A percentile compares a stretch with the other conserved stretches of the same genome.
phyloP scores from a whole-genome alignment of 2,113 vertebrate species.

The Nestor notabilis region DNA sequence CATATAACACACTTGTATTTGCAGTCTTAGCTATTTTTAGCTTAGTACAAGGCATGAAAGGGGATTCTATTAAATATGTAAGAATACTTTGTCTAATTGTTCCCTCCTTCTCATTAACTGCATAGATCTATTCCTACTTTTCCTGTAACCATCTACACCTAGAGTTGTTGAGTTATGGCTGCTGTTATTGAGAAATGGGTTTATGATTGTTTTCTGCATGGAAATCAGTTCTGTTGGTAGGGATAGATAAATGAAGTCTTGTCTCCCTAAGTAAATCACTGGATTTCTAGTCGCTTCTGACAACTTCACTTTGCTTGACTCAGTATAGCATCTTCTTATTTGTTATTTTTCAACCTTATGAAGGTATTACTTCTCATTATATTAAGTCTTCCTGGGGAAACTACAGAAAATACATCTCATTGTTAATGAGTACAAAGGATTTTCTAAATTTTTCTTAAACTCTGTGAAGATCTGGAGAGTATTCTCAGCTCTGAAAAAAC shows the following conservation, averaged over 20 bases:
- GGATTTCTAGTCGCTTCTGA: background rate
- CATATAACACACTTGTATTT: background rate
- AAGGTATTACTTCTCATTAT: background rate
- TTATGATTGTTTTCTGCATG: background rate
- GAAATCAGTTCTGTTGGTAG: background rate
- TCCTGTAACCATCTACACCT: background rate
- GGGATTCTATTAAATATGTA: background rate
- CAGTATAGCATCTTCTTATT: background rate
- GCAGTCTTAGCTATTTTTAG: background rate
- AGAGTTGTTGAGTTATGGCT: background rate
- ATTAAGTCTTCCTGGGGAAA: background rate
- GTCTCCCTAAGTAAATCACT: background rate
- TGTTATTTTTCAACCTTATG: background rate
- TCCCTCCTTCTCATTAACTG: background rate
- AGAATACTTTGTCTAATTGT: background rate
- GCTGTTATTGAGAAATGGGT: background rate
- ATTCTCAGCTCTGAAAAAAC: background rate
- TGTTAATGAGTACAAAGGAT: background rate
- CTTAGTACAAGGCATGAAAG: background rate
- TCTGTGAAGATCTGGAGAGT: background rate
- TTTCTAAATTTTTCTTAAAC: background rate
- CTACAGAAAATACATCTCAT: background rate
- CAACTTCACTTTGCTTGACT: background rate
- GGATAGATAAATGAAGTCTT: background rate
- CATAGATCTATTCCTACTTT: background rate